Conservation (phyloP, 1,140 invertebrate genomes). For the Lutraria rhynchaena region DNA sequence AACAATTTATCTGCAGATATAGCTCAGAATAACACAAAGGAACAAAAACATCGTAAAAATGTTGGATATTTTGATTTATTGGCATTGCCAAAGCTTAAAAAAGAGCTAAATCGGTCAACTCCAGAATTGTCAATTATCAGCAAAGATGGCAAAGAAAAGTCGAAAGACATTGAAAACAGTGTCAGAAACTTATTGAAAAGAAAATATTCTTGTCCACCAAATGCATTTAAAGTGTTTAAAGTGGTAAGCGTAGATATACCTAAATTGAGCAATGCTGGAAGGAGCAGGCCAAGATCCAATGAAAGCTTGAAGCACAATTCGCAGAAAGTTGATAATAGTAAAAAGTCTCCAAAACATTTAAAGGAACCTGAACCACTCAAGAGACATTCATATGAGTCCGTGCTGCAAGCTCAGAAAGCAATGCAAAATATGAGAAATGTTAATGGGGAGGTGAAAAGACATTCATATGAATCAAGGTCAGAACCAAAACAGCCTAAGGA, state of each 20-base stretch:
- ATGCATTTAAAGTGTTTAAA: constrained; percentile 34
- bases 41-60: too few relatives aligned
- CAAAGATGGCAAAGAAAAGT: not conserved
- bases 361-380: not conserved
- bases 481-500: not conserved
- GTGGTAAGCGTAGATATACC: constrained; percentile 46
- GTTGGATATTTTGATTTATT: too few relatives aligned
- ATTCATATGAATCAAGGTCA: not conserved
- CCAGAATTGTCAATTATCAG: not conserved
- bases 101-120: too few relatives aligned
- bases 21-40: too few relatives aligned
- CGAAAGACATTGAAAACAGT: not conserved
- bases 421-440: too few relatives aligned
- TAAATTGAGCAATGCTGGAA: constrained; percentile 7
- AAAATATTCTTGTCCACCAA: constrained; percentile 44
- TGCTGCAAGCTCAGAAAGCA: too few relatives aligned
- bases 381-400: not conserved
- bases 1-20: too few relatives aligned
- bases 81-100: too few relatives aligned
- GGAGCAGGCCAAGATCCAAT: not conserved
- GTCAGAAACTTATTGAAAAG: constrained; percentile 11
- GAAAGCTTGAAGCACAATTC: constrained; percentile 3
- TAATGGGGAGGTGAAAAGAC: not conserved
- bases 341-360: too few relatives aligned
- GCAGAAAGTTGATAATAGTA: too few relatives aligned